Base-by-base conservation (phyloP, 2,888 invertebrate species). In the Chalcis sispes region DNA sequence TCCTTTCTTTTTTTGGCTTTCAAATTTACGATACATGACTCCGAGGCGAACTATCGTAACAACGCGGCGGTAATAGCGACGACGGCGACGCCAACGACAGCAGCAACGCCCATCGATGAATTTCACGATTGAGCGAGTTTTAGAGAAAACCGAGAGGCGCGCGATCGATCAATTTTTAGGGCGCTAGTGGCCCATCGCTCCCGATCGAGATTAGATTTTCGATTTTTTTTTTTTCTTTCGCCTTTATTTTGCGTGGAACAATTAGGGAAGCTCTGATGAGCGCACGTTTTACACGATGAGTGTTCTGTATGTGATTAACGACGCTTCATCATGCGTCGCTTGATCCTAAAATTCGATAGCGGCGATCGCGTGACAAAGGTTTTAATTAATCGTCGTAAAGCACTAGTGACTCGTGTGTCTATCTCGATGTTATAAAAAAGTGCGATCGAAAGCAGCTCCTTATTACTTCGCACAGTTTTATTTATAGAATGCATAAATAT, bases 81-180 rank as follows among this genome's bases (percentile, higher is more conserved):
- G n/a, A n/a, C n/a, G n/a, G n/a, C n/a, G n/a, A n/a, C n/a, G n/a
- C n/a, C n/a, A n/a, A n/a, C n/a, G n/a, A n/a, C n/a, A 23, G 23
- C 36, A 27, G 32, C 50, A 42, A 64, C 70, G 58, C 59, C 56
- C 56, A 52, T 52, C 52, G 50, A 59, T 13, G 40, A 70, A 70
- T 75, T 70, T 75, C 52, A 70, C 58, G 65, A 52, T 1, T 59
- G 70, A 75, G 27, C 59, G 59, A 48, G 3, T n/a, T n/a, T 7
- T 29, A 32, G 4, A 10, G 27, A 20, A 36, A 27, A 25, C 3
- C 27, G 20, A 32, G 20, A 40, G n/a, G 27, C 2, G 29, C 46
- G 32, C 62, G 54, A 67, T 76, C 72, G 72, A 76, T 72, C 76
- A 76, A 72, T 48, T 64, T 72, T 67, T 72, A 56, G 52, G 25